Evolutionary conservation across 2,797 vertebrate species (phyloP).

Genomic region (Pterois miles): DNA sequence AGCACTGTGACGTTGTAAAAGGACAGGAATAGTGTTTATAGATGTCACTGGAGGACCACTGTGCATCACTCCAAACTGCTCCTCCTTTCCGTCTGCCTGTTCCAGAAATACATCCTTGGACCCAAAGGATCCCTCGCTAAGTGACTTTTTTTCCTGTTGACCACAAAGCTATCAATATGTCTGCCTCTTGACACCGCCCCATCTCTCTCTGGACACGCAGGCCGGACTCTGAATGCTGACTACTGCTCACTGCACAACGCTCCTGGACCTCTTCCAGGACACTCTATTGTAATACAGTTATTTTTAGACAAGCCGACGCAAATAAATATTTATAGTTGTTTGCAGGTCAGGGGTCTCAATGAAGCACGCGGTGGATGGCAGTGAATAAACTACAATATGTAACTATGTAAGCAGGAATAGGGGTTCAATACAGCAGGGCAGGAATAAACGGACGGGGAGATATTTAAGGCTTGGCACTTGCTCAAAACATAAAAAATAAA

Average conservation of each 20-base stretch:
- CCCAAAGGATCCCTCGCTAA: slow-evolving; percentile 70
- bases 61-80: slow-evolving; percentile 44
- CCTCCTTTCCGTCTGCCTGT: slow-evolving; percentile 41
- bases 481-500: slow-evolving; percentile 30
- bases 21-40: slow-evolving; percentile 36
- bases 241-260: slow-evolving; percentile 67
- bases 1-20: slow-evolving; percentile 23
- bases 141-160: slow-evolving; percentile 71
- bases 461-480: slow-evolving; percentile 34
- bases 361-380: slow-evolving; percentile 52
- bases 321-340: slow-evolving; percentile 84
- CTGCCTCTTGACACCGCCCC: slow-evolving; percentile 70
- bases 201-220: slow-evolving; percentile 65
- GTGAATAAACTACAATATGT: slow-evolving; percentile 56
- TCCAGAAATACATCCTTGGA: slow-evolving; percentile 69
- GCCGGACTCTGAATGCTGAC: slow-evolving; percentile 74
- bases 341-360: slow-evolving; percentile 76
- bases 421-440: slow-evolving; percentile 39
- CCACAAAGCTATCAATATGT: slow-evolving; percentile 79
- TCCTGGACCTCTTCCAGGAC: slow-evolving; percentile 74
- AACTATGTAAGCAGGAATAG: slow-evolving; percentile 63
- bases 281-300: slow-evolving; percentile 80
- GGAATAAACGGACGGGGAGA: slow-evolving; percentile 31
- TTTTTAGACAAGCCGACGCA: slow-evolving; percentile 81
- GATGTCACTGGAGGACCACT: slow-evolving; percentile 46